A percentile compares a stretch with the other conserved stretches of the same genome.
Conservation (phyloP, 1,140 invertebrate species). For the Pseudomyrmex pallidus region DNA sequence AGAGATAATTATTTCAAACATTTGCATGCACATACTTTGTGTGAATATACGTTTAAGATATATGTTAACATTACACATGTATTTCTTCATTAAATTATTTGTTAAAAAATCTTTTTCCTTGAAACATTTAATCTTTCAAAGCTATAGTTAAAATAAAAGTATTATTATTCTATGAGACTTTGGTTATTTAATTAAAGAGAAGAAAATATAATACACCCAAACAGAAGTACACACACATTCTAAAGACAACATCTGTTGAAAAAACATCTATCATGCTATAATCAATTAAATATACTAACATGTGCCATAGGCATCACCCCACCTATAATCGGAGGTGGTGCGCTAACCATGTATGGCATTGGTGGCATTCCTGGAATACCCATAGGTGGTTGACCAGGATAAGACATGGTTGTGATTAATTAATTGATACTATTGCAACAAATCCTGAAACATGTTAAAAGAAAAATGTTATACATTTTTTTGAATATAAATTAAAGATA, state of each 20-base stretch:
- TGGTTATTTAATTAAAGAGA: slow-evolving; percentile 4
- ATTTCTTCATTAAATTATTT: too few species aligned
- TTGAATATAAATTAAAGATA: too few species aligned
- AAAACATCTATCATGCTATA: slow-evolving; percentile 16
- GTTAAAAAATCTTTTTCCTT: too few species aligned
- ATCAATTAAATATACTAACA: slow-evolving; percentile 75
- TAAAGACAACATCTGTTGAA: not conserved
- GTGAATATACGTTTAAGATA: slow-evolving; percentile 1
- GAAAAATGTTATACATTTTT: not conserved
- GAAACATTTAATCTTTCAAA: not conserved
- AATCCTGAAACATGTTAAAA: slow-evolving; percentile 45
- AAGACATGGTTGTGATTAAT: slow-evolving; percentile 79
- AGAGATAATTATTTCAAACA: not conserved
- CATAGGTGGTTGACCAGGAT: slow-evolving; percentile 84
- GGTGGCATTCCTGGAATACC: slow-evolving; percentile 85
- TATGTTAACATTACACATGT: too few species aligned
- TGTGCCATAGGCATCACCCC: slow-evolving; percentile 85
- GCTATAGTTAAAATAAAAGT: slow-evolving; percentile 20
- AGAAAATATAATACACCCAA: slow-evolving; percentile 4
- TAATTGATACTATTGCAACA: slow-evolving; percentile 51
- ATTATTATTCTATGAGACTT: not conserved
- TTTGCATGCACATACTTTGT: not conserved
- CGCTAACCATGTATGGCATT: slow-evolving; percentile 84
- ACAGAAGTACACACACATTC: not conserved
- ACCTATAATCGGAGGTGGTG: slow-evolving; percentile 83